phyloP scores from a whole-genome alignment of 2,113 vertebrate genomes.

The Sebastes fasciatus region DNA sequence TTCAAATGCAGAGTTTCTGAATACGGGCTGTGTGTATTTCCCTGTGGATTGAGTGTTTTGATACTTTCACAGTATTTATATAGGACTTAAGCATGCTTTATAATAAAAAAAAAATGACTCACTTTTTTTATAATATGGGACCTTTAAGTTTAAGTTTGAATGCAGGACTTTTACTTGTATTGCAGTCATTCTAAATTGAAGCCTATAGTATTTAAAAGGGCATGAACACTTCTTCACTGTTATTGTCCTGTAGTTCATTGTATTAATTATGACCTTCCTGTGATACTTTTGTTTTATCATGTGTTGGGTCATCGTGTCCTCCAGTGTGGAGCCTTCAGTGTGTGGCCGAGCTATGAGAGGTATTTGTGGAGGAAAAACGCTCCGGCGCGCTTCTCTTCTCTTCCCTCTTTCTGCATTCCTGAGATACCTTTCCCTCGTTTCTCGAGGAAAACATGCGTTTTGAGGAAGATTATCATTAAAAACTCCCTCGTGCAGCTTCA shows the following conservation, averaged over 20 bases:
- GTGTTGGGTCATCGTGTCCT: not conserved
- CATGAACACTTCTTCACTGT: not conserved
- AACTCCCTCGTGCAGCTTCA: not conserved
- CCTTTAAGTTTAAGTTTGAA: not conserved
- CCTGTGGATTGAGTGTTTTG: no score
- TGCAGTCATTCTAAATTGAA: not conserved
- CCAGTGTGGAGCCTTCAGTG: conserved; percentile 12
- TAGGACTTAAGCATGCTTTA: no score
- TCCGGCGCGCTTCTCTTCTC: conserved; percentile 52
- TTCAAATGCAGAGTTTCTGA: no score
- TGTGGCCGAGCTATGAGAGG: conserved; percentile 54
- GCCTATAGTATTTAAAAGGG: not conserved
- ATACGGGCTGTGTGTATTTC: no score
- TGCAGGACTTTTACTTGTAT: not conserved
- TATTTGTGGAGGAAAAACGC: conserved; percentile 52
- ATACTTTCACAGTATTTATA: no score
- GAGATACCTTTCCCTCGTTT: conserved; percentile 57
- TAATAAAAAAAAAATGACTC: no score
- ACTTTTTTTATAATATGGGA: no score
- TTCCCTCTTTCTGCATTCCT: conserved; percentile 79
- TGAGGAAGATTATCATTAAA: not conserved
- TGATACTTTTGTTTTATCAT: not conserved
- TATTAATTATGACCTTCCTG: conserved; percentile 7
- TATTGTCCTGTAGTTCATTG: not conserved
- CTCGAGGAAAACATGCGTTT: conserved; percentile 31